These are phyloP conservation scores for Odocoileus hemionus DNA, from an alignment of 2,113 vertebrate genomes.

Conservation along the genomic window DNA sequence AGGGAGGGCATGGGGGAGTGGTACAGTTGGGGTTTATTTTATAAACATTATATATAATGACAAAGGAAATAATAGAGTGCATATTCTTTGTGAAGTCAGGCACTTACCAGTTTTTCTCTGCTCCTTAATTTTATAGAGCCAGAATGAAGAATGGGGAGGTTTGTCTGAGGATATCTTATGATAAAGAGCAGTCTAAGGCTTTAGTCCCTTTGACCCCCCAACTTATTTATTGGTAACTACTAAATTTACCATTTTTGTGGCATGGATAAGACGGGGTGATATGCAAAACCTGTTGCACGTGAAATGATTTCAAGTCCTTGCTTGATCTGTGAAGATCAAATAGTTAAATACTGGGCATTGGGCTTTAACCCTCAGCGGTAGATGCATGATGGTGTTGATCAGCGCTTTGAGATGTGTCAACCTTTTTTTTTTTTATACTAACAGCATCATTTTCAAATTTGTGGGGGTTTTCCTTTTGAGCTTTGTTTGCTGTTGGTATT, in stretches of 20 bases:
- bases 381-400: conserved; percentile 82
- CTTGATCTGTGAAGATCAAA: conserved; percentile 71
- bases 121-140: conserved; percentile 93
- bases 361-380: conserved; percentile 78
- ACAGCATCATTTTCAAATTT: conserved; percentile 80
- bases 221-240: conserved; percentile 91
- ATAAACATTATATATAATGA: conserved; percentile 20
- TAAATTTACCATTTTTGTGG: conserved; percentile 86
- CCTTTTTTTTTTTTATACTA: conserved; percentile 80
- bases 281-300: conserved; percentile 86
- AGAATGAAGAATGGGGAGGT: conserved; percentile 98
- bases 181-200: conserved; percentile 86
- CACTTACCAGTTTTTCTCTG: conserved; percentile 78
- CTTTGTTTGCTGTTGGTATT: conserved; percentile 79
- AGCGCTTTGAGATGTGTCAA: conserved; percentile 79
- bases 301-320: conserved; percentile 78
- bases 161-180: conserved; percentile 97
- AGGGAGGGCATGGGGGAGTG: not conserved
- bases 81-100: conserved; percentile 58
- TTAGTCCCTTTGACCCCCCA: conserved; percentile 82
- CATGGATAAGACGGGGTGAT: conserved; percentile 88
- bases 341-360: conserved; percentile 63
- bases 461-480: conserved; percentile 68
- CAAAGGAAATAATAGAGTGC: conserved; percentile 42
- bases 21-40: conserved; percentile 26